Conservation (phyloP, 2,888 invertebrate species). For the Callimorpha dominula region DNA sequence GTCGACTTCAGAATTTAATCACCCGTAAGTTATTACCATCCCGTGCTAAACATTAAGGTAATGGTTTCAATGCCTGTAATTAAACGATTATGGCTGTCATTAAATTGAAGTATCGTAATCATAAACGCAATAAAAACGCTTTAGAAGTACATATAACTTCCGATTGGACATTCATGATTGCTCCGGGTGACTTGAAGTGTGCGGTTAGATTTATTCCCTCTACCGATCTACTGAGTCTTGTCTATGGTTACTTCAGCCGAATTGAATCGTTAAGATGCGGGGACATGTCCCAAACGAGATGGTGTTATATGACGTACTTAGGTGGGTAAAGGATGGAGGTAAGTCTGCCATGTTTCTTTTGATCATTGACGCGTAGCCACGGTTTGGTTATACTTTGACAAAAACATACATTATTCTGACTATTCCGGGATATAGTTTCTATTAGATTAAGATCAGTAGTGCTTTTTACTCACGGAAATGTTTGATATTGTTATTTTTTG, state of each 20-base stretch:
- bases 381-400: conserved; percentile 54
- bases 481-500: conserved; percentile 12
- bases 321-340: conserved; percentile 47
- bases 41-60: conserved; percentile 48
- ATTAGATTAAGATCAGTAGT: conserved; percentile 24
- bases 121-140: conserved; percentile 50
- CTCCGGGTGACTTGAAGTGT: conserved; percentile 50
- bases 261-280: conserved; percentile 68
- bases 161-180: conserved; percentile 53
- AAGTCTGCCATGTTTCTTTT: conserved; percentile 48
- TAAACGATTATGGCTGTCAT: conserved; percentile 55
- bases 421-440: conserved; percentile 20
- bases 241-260: conserved; percentile 63
- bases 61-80: conserved; percentile 53
- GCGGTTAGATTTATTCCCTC: conserved; percentile 62
- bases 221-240: conserved; percentile 52
- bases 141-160: conserved; percentile 41
- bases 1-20: conserved; percentile 47
- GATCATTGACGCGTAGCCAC: conserved; percentile 62
- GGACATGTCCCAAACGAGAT: conserved; percentile 54
- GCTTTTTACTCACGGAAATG: conserved; percentile 28
- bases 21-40: conserved; percentile 49
- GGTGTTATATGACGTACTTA: conserved; percentile 46
- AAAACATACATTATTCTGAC: conserved; percentile 54
- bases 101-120: conserved; percentile 52